Base-by-base conservation (phyloP, 2,113 vertebrate species). In the Ameiurus melas region DNA sequence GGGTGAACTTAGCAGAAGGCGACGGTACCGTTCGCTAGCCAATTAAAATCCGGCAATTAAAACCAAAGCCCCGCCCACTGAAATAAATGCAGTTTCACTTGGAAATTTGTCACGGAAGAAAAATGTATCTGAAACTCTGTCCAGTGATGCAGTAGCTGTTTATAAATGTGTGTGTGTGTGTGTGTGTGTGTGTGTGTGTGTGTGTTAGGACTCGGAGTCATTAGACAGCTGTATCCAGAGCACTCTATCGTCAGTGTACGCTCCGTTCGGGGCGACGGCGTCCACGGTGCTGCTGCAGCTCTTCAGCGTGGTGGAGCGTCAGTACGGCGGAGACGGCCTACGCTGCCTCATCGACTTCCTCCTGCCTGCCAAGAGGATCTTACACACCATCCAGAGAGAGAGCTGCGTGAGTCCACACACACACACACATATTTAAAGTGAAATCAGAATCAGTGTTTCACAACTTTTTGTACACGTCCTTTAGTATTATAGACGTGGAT, bases 271-370 rank as follows among this genome's bases (percentile, higher is more conserved):
- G 77, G 95, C 92, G 86, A 96, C 96, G 0, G 96, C 96, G 1
- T 93, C 94, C 91, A 96, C 96, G 0, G 95, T 97, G 83, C 93
- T 97, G 90, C 96, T 96, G 96, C 97, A 97, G 93, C 95, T 97
- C 55, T 96, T 97, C 93, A 94, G 94, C 0, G 94, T 96, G 89
- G 96, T 96, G 27, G 96, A 97, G 91, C 94, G 95, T 83, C 94
- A 95, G 90, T 96, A 97, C 88, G 89, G 94, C 0, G 94, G 96
- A 19, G 96, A 97, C 88, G 96, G 96, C 33, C 96, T 96, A 84
- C 95, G 94, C 92, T 97, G 96, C 92, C 93, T 97, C 87, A 93
- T 96, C 19, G 96, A 97, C 93, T 97, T 96, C 90, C 94, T 97
- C 75, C 93, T 97, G 84, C 97, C 96, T 13, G 94, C 96, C 86